Conservation (phyloP, 1,140 invertebrate species). For the Dryas iulia region DNA sequence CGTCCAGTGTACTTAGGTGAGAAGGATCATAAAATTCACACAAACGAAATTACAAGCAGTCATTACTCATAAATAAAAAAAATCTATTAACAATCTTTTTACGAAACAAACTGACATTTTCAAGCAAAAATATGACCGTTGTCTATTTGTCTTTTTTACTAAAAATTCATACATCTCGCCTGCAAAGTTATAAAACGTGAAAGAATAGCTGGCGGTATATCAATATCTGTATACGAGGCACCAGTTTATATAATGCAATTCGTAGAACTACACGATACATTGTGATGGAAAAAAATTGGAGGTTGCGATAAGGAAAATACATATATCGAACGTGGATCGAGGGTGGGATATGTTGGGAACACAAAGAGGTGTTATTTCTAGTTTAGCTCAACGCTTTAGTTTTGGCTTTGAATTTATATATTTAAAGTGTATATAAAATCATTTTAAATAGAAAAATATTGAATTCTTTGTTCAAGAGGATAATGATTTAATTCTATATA, state of each 20-base stretch:
- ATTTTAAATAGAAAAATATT: not conserved
- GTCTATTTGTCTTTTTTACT: not conserved
- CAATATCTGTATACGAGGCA: not conserved
- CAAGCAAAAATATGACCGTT: not conserved
- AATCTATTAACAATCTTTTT: too few species aligned
- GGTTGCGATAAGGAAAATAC: not conserved
- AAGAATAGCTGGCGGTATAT: not conserved
- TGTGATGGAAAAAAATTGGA: not conserved
- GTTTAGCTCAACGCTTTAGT: not conserved
- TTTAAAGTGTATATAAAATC: not conserved
- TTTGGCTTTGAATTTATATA: not conserved
- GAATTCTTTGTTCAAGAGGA: too few species aligned
- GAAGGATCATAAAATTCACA: too few species aligned
- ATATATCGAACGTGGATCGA: not conserved
- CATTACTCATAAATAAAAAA: too few species aligned
- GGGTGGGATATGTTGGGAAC: not conserved
- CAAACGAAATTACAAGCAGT: too few species aligned
- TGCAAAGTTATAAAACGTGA: not conserved
- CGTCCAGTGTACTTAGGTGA: too few species aligned
- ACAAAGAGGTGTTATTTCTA: not conserved
- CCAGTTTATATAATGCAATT: not conserved
- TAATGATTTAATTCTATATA: too few species aligned
- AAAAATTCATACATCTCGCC: not conserved
- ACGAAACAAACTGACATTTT: too few species aligned
- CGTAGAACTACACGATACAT: not conserved